Evolutionary conservation across 2,113 vertebrate genomes (phyloP), one percentile per base, ranked within the genome.

Genomic region (Platichthys flesus): DNA sequence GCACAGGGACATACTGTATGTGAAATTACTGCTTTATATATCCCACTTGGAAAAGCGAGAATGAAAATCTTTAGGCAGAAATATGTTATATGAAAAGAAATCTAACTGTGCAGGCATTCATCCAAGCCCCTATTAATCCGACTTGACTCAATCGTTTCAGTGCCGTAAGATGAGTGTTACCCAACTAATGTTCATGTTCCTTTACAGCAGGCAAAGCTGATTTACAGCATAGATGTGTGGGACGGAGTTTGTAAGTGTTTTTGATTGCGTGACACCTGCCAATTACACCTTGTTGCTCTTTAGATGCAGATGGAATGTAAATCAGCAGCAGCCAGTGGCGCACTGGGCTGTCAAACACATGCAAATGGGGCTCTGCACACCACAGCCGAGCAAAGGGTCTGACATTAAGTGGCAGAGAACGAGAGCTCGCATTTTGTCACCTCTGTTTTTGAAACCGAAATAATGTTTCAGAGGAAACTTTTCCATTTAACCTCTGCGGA

Each of bases 401-500:
- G 3, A 40, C 52, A 65, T 24, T 37, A 70, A 71, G 40, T 37
- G 64, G 74, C 65, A 74, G 26, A 65, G 56, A 71, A 58, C 8
- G 42, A 55, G 45, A 56, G 26, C 3, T 51, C 6, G 49, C 49
- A 61, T 62, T 77, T 63, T 63, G n/a, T 55, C 71, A 42, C 51
- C 57, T 55, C 42, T 59, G 35, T 56, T 79, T 66, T 68, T 49
- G 9, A 73, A 82, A 73, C 47, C 3, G 3, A 8, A 51, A 60
- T 31, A 71, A 78, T 63, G n/a, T 68, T 70, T 74, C 62, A 49
- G 15, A 74, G 35, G 37, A 87, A 86, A 80, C 55, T 78, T 88
- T 87, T 72, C 49, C n/a, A 75, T 88, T 84, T 83, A 82, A 88
- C 79, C 80, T 82, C 55, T n/a, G 49, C 20, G 67, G 47, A 78